phyloP scores from a whole-genome alignment of 2,888 invertebrate species.

The Macaria liturata region DNA sequence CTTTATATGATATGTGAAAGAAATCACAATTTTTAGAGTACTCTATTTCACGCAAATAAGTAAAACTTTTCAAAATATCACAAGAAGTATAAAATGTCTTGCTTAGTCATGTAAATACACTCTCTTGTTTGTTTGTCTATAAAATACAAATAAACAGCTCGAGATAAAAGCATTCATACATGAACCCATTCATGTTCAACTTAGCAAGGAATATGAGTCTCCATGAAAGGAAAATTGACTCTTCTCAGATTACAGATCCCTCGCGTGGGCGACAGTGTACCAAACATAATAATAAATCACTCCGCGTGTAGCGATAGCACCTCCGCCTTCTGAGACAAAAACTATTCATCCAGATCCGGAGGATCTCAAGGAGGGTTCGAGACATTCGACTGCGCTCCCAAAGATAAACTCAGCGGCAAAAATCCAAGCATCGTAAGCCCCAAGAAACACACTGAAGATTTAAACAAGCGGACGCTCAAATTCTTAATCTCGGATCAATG shows the following conservation, averaged over 20 bases:
- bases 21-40: no score
- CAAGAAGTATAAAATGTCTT: not conserved
- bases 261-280: conserved; percentile 28
- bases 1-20: no score
- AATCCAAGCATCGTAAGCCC: conserved; percentile 29
- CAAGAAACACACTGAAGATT: conserved; percentile 27
- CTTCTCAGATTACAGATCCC: conserved; percentile 17
- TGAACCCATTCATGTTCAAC: conserved; percentile 10
- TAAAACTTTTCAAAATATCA: no score
- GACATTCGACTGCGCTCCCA: conserved; percentile 35
- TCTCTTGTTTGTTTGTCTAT: conserved; percentile 4
- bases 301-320: conserved; percentile 34
- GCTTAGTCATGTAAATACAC: not conserved
- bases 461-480: conserved; percentile 25
- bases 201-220: conserved; percentile 15
- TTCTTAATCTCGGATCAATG: conserved; percentile 33
- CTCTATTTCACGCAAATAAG: no score
- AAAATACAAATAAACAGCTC: conserved; percentile 8
- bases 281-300: conserved; percentile 37
- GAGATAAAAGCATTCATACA: conserved; percentile 9
- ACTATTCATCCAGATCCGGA: conserved; percentile 37
- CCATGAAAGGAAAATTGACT: conserved; percentile 25
- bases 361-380: conserved; percentile 36
- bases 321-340: conserved; percentile 34
- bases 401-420: conserved; percentile 34